phyloP scores from a whole-genome alignment of 1,140 invertebrate genomes.

The Psilanteris sp. region DNA sequence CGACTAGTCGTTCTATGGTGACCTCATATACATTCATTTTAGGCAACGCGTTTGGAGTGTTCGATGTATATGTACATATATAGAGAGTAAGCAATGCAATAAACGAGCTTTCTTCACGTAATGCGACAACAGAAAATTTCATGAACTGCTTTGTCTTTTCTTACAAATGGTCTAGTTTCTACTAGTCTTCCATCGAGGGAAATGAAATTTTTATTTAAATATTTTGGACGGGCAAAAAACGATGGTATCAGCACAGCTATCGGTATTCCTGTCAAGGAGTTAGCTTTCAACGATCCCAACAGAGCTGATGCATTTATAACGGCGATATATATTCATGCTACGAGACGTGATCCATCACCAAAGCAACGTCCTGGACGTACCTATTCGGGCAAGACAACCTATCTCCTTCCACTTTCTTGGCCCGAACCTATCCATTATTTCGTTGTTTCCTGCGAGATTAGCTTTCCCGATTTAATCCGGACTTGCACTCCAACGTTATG shows the following conservation, averaged over 20 bases:
- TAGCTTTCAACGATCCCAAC: slow-evolving; percentile 27
- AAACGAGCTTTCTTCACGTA: too few relatives aligned
- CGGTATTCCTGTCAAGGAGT: slow-evolving; percentile 56
- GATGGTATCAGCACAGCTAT: slow-evolving; percentile 6
- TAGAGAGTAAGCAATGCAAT: too few relatives aligned
- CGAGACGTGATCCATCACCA: slow-evolving; percentile 69
- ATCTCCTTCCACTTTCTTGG: slow-evolving; percentile 28
- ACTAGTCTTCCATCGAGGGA: neutral
- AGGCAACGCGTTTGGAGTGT: too few relatives aligned
- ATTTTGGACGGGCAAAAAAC: slow-evolving; percentile 20
- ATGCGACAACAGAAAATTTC: slow-evolving; percentile 37
- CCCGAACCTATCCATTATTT: slow-evolving; percentile 56
- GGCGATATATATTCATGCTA: slow-evolving; percentile 70
- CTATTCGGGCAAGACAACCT: slow-evolving; percentile 22
- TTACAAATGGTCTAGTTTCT: neutral
- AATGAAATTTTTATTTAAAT: slow-evolving; percentile 38
- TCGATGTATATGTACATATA: too few relatives aligned
- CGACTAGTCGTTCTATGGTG: too few relatives aligned
- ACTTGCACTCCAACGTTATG: slow-evolving; percentile 38
- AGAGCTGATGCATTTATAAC: slow-evolving; percentile 64
- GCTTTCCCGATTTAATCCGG: slow-evolving; percentile 49
- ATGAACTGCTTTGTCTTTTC: slow-evolving; percentile 3
- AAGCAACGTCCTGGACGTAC: slow-evolving; percentile 32
- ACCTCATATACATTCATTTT: too few relatives aligned
- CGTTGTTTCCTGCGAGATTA: slow-evolving; percentile 65